Evolutionary conservation across 2,113 vertebrate species (phyloP).

Genomic region (Anhinga anhinga): DNA sequence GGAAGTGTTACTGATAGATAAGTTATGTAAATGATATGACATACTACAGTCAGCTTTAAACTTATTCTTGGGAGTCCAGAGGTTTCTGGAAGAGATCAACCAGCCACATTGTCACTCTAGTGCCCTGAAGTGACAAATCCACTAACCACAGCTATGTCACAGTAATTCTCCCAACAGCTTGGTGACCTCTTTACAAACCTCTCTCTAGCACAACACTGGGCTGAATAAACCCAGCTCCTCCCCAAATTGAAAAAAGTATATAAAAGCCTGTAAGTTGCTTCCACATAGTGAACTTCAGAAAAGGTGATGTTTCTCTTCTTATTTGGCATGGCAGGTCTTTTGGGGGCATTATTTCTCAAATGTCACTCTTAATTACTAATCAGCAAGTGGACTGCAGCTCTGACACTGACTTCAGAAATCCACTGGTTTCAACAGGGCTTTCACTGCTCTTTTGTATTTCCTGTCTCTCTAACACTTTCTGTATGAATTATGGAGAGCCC

Average conservation of each 20-base stretch:
- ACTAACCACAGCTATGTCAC: neutral
- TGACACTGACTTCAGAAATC: neutral
- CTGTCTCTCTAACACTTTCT: neutral
- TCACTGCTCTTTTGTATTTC: neutral
- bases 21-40: conserved; percentile 8
- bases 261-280: neutral
- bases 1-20: conserved; percentile 38
- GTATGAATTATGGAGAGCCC: neutral
- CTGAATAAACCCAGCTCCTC: neutral
- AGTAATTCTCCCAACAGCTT: neutral
- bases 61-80: neutral
- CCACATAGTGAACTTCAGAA: neutral
- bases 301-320: neutral
- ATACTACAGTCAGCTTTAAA: conserved; percentile 1
- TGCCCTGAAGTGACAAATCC: neutral
- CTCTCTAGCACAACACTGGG: neutral
- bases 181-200: neutral
- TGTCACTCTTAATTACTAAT: neutral
- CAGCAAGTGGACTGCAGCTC: neutral
- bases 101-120: neutral
- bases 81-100: conserved; percentile 39
- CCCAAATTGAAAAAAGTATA: accelerated
- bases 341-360: neutral
- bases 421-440: neutral
- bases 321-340: neutral